Conservation (phyloP, 2,888 invertebrate genomes). For the Hydropsyche betteni region DNA sequence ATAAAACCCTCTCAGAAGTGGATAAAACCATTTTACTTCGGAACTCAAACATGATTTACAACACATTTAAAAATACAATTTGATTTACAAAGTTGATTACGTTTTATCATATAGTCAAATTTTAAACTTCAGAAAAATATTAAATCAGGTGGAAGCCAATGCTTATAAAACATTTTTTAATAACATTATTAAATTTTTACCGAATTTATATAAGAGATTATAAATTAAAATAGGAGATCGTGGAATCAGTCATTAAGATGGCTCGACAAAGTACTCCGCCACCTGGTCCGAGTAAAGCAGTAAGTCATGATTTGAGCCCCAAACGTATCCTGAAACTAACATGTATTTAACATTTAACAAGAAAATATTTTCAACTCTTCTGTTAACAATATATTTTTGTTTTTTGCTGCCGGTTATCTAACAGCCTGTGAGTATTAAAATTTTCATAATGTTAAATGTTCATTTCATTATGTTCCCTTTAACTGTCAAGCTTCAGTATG, state of each 20-base stretch:
- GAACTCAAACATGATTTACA: too few relatives aligned
- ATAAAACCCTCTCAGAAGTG: too few relatives aligned
- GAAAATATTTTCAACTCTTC: slow-evolving; percentile 60
- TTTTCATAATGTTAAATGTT: too few relatives aligned
- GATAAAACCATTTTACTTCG: too few relatives aligned
- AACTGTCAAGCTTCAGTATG: too few relatives aligned
- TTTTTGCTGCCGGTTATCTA: slow-evolving; percentile 65
- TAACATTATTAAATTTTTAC: background rate
- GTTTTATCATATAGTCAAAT: background rate
- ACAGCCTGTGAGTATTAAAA: slow-evolving; percentile 64
- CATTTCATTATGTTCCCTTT: too few relatives aligned
- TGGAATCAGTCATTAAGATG: slow-evolving; percentile 45
- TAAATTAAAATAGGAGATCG: slow-evolving; percentile 38
- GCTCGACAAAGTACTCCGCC: slow-evolving; percentile 59
- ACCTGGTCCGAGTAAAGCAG: slow-evolving; percentile 63
- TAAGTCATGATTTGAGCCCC: slow-evolving; percentile 61
- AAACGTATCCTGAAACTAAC: slow-evolving; percentile 51
- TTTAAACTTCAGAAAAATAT: background rate
- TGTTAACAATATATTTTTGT: slow-evolving; percentile 56
- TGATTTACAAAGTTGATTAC: too few relatives aligned
- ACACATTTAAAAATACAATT: too few relatives aligned
- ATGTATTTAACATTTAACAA: slow-evolving; percentile 54
- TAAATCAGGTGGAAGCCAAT: slow-evolving; percentile 5
- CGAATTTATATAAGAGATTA: slow-evolving; percentile 1
- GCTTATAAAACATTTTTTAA: background rate